Evolutionary conservation across 2,888 invertebrate genomes (phyloP).

Genomic region (Notocelia uddmanniana): DNA sequence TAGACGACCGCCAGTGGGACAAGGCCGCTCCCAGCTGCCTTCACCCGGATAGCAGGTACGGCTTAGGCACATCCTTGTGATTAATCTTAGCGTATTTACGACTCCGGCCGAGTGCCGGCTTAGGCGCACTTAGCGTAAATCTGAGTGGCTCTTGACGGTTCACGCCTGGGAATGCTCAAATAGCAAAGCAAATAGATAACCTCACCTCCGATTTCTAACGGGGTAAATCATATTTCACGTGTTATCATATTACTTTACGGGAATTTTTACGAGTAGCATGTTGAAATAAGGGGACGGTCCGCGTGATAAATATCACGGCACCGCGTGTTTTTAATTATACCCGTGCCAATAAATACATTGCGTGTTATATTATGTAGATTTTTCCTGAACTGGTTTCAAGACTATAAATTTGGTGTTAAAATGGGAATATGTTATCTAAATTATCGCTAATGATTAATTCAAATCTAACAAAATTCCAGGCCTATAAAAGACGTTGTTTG

Average conservation of each 20-base stretch:
- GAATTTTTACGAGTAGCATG: constrained; percentile 1
- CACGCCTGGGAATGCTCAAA: constrained; percentile 49
- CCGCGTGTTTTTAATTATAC: constrained; percentile 41
- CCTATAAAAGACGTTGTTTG: not conserved
- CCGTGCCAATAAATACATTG: constrained; percentile 41
- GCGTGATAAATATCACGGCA: constrained; percentile 30
- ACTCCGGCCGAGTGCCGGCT: constrained; percentile 63
- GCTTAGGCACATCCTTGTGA: constrained; percentile 73
- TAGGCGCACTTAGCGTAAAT: constrained; percentile 64
- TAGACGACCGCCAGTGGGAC: constrained; percentile 79
- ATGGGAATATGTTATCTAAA: constrained; percentile 11
- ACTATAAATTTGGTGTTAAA: constrained; percentile 23
- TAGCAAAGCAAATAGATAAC: constrained; percentile 44
- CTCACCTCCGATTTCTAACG: constrained; percentile 38
- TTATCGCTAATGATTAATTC: not conserved
- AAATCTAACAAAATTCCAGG: not conserved
- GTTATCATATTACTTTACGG: constrained; percentile 22
- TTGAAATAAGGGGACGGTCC: constrained; percentile 14
- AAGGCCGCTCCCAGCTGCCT: constrained; percentile 74
- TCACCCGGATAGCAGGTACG: constrained; percentile 67
- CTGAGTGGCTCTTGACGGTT: constrained; percentile 58
- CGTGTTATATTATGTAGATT: constrained; percentile 41
- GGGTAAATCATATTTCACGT: constrained; percentile 4
- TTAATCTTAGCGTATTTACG: constrained; percentile 74
- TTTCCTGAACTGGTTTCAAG: constrained; percentile 20